Base-by-base conservation (phyloP, 1,140 invertebrate genomes). In the Drosophila gunungcola region DNA sequence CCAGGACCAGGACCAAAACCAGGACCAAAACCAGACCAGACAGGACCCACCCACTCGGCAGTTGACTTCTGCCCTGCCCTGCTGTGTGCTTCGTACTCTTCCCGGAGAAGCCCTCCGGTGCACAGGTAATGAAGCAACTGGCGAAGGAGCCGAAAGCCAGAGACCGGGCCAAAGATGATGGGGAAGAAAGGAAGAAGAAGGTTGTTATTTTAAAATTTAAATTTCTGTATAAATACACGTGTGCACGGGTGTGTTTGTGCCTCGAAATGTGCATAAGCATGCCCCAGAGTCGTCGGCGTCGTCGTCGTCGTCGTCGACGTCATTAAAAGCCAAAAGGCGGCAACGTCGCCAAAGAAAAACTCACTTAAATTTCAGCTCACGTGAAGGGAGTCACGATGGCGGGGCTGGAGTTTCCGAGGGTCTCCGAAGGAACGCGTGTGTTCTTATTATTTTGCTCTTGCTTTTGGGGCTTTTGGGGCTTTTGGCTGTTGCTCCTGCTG, bases 171-270 rank as follows among this genome's bases (percentile, higher is more conserved):
- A 48, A 21, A 63, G 56, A 60, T 39, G 67, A 60, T 29, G 60
- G 36, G 38, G 43, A 27, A 43, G 43, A 29, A 25, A 13, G 12
- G 39, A 41, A 55, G 39, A 32, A 61, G 64, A 81, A 58, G 74
- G 57, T 81, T 88, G 84, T 88, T 88, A 80, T 88, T 88, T 88
- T 88, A 88, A 88, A 88, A 88, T 88, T 89, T 88, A 88, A 89
- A 88, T 88, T 89, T 88, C 76, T 80, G 84, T 88, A 88, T 86
- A 86, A 88, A 86, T 86, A 83, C 68, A 76, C 72, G 62, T 75
- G 76, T 46, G 61, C 38, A 75, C 34, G 53, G 49, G 12, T 67
- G 57, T 45, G 63, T 67, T 29, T 41, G 64, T 65, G 64, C 64
- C 34, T 46, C 45, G 48, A 76, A 76, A 76, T 75, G 79, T 86